phyloP scores from a whole-genome alignment of 2,888 invertebrate species.

The Cybosia mesomella region DNA sequence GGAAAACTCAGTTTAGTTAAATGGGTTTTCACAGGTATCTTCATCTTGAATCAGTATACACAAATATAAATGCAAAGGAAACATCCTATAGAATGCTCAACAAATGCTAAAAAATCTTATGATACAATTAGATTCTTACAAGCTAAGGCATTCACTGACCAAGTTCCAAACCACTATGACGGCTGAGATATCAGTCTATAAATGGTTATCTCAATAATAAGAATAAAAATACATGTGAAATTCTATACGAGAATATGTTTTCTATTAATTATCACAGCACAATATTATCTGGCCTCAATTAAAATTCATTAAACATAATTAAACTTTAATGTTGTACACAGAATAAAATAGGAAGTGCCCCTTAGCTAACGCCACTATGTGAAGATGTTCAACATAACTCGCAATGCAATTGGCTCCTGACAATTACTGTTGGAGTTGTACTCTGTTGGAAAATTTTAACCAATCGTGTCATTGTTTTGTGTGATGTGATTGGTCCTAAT shows the following conservation, averaged over 20 bases:
- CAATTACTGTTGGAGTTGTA: too few species aligned
- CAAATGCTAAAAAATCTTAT: background rate
- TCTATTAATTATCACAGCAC: background rate
- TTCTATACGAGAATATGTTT: background rate
- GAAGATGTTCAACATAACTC: too few species aligned
- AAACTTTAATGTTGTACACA: background rate
- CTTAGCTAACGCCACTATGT: too few species aligned
- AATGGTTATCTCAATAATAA: background rate
- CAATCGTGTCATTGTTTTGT: too few species aligned
- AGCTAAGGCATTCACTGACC: background rate
- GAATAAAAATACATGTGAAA: background rate
- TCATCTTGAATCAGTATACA: background rate
- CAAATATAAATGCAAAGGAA: background rate
- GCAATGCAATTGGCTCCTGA: too few species aligned
- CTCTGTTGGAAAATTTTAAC: too few species aligned
- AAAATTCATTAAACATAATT: background rate
- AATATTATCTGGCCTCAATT: background rate
- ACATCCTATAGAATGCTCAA: background rate
- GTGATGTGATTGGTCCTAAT: too few species aligned
- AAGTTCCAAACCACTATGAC: background rate
- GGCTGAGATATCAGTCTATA: background rate
- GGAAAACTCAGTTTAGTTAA: too few species aligned
- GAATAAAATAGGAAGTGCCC: background rate
- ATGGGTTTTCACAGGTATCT: background rate
- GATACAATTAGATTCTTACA: background rate